phyloP scores from a whole-genome alignment of 30 jellyfish, hydroid and myxozoan species.

The Morbakka virulenta region DNA sequence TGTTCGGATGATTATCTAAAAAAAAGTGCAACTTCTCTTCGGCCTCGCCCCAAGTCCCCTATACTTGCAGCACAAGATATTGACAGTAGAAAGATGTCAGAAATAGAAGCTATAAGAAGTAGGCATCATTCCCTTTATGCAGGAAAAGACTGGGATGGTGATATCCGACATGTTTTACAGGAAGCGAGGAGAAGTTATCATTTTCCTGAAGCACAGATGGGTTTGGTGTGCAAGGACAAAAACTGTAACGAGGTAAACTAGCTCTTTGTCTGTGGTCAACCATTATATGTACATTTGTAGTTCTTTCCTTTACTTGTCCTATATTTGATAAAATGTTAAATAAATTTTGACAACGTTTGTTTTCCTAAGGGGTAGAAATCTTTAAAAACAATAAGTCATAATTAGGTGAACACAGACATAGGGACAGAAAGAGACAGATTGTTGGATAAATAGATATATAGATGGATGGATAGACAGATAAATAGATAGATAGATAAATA shows the following conservation, averaged over 20 bases:
- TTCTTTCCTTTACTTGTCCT: too few relatives aligned
- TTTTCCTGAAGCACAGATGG: background rate
- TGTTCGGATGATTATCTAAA: conserved; percentile 60
- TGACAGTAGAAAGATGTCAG: conserved; percentile 62
- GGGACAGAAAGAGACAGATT: too few relatives aligned
- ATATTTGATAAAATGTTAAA: too few relatives aligned
- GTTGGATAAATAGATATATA: too few relatives aligned
- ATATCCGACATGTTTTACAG: conserved; percentile 81
- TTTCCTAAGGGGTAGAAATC: too few relatives aligned
- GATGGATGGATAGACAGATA: too few relatives aligned
- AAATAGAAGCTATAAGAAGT: conserved; percentile 52
- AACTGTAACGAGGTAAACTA: background rate
- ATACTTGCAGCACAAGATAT: conserved; percentile 12
- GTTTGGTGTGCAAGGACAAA: background rate
- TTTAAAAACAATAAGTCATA: too few relatives aligned
- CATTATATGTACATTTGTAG: too few relatives aligned
- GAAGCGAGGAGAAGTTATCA: conserved; percentile 17
- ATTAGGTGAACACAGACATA: too few relatives aligned
- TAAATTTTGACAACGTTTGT: too few relatives aligned
- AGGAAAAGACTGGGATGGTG: conserved; percentile 98
- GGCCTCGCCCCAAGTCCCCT: conserved; percentile 64
- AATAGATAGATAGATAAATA: too few relatives aligned
- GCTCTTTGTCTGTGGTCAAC: too few relatives aligned
- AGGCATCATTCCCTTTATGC: conserved; percentile 68
- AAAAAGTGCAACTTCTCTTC: conserved; percentile 64